Percentiles rank a stretch among this genome's conserved stretches.
These are phyloP conservation scores for Bedellia somnulentella DNA, from an alignment of 2,888 invertebrate genomes.

Conservation along the genomic window DNA sequence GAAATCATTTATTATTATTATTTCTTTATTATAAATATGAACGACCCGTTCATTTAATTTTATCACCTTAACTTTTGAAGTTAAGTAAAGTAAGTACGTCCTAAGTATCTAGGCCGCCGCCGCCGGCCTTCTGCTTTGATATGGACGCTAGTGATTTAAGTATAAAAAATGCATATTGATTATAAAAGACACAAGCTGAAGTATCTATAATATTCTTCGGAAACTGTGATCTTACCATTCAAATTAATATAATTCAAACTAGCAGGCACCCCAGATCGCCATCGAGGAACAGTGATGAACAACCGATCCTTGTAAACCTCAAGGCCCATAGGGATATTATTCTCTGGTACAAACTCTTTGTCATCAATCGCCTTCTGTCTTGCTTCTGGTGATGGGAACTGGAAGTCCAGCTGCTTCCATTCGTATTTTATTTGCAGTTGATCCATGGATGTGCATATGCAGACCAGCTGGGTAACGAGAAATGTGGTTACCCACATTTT, in stretches of 20 bases:
- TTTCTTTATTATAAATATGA: too few relatives aligned
- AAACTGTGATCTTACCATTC: slow-evolving; percentile 59
- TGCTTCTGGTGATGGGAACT: slow-evolving; percentile 59
- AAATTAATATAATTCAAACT: slow-evolving; percentile 73
- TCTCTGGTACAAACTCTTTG: slow-evolving; percentile 66
- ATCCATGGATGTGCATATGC: slow-evolving; percentile 55
- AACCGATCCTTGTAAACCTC: slow-evolving; percentile 70
- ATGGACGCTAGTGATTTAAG: too few relatives aligned
- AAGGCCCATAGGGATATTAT: slow-evolving; percentile 74
- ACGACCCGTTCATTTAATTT: too few relatives aligned
- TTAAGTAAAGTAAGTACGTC: too few relatives aligned
- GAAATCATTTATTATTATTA: too few relatives aligned
- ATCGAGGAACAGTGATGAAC: slow-evolving; percentile 74
- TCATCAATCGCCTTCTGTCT: slow-evolving; percentile 61
- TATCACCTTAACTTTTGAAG: too few relatives aligned
- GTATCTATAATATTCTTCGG: too few relatives aligned
- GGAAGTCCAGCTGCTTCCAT: slow-evolving; percentile 75
- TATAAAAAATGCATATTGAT: too few relatives aligned
- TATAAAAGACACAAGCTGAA: too few relatives aligned
- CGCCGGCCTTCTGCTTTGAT: too few relatives aligned
- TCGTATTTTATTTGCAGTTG: slow-evolving; percentile 70
- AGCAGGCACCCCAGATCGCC: slow-evolving; percentile 74
- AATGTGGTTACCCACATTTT: slow-evolving; percentile 31
- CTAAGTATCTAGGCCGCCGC: too few relatives aligned
- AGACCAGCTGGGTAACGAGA: slow-evolving; percentile 35